Conservation (phyloP, 2,888 invertebrate species). For the Sarcophaga subvicina region DNA sequence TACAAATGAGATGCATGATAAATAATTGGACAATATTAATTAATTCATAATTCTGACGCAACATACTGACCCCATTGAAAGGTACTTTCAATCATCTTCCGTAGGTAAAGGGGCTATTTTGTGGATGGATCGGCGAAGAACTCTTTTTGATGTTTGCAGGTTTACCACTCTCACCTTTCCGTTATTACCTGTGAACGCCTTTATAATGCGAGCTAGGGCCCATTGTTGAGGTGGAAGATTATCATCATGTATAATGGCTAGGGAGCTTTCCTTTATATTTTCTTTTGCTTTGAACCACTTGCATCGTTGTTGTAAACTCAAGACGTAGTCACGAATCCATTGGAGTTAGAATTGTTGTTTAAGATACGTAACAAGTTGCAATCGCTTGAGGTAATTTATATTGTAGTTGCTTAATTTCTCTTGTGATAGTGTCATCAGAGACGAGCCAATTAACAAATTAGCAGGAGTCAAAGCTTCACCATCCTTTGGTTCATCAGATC, state of each 20-base stretch:
- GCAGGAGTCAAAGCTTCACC: too few species aligned
- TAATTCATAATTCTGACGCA: not conserved
- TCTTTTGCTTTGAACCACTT: constrained; percentile 45
- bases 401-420: constrained; percentile 14
- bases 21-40: too few species aligned
- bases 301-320: constrained; percentile 40
- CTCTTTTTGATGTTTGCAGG: constrained; percentile 27
- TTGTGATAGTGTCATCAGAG: constrained; percentile 19
- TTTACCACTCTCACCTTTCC: too few species aligned
- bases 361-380: constrained; percentile 52
- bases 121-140: constrained; percentile 18
- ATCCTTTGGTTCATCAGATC: too few species aligned
- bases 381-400: constrained; percentile 37
- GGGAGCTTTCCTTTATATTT: constrained; percentile 22
- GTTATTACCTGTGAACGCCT: too few species aligned
- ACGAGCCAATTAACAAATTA: too few species aligned
- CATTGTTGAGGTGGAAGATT: too few species aligned
- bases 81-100: not conserved
- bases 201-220: too few species aligned
- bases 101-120: constrained; percentile 38
- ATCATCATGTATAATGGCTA: too few species aligned
- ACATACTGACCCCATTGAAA: not conserved
- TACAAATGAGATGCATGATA: too few species aligned
- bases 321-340: constrained; percentile 59
- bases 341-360: constrained; percentile 61